phyloP scores from a whole-genome alignment of 92 coral and sea anemone genomes.

The Blastomussa wellsi region DNA sequence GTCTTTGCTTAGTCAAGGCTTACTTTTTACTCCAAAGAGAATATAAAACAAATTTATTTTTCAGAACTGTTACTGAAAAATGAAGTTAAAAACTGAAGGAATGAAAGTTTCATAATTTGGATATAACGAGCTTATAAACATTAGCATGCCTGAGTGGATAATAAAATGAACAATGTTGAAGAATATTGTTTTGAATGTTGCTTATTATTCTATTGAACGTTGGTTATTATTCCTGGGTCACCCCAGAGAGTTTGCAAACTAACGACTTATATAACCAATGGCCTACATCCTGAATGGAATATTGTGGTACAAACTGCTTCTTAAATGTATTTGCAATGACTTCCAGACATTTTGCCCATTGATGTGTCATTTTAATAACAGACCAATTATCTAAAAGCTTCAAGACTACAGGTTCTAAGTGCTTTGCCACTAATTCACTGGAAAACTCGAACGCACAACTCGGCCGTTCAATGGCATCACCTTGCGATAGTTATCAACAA shows the following conservation, averaged over 20 bases:
- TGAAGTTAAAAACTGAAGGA: background rate
- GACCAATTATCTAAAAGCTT: background rate
- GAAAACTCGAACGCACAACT: slow-evolving; percentile 40
- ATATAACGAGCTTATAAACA: background rate
- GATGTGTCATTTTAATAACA: background rate
- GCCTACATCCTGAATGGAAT: no score
- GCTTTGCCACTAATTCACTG: background rate
- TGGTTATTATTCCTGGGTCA: background rate
- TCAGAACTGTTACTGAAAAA: background rate
- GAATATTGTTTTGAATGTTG: background rate
- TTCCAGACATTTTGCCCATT: no score
- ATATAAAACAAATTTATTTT: background rate
- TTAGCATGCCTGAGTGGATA: background rate
- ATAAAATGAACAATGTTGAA: background rate
- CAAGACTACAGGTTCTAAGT: background rate
- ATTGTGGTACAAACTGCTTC: background rate
- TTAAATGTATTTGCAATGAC: background rate
- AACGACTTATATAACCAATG: background rate
- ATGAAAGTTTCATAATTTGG: background rate
- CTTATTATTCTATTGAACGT: background rate
- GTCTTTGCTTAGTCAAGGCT: background rate
- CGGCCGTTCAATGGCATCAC: slow-evolving; percentile 48
- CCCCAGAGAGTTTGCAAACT: background rate
- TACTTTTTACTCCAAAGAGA: background rate
- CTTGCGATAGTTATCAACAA: slow-evolving; percentile 47